Conservation (phyloP, 2,113 vertebrate species). For the Lepus americanus region DNA sequence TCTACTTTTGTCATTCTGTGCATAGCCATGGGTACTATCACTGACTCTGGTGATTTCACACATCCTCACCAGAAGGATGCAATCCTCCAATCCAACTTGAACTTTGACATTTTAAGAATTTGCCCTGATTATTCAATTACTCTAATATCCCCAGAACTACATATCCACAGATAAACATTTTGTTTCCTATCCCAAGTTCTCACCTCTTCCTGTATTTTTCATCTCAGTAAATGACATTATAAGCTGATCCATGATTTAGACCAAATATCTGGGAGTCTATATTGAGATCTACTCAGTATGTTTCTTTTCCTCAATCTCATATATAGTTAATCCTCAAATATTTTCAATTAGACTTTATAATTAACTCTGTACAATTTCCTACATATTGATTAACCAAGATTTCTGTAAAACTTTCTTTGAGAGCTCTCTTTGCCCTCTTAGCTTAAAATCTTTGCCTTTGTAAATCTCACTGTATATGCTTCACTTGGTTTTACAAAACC, state of each 20-base stretch:
- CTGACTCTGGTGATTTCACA: not conserved
- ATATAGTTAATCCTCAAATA: not conserved
- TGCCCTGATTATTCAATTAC: not conserved
- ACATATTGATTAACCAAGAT: not conserved
- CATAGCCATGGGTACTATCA: not conserved
- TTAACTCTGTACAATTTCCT: not conserved
- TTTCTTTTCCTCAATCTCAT: not conserved
- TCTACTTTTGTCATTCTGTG: not conserved
- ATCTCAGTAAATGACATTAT: not conserved
- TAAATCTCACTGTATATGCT: not conserved
- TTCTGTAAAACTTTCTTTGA: not conserved
- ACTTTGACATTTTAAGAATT: not conserved
- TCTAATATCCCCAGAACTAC: not conserved
- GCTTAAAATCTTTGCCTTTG: not conserved
- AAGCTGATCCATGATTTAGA: not conserved
- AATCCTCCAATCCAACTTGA: not conserved
- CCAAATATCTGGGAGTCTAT: not conserved
- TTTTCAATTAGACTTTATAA: not conserved
- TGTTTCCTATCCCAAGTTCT: not conserved
- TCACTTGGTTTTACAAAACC: not conserved
- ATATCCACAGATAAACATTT: not conserved
- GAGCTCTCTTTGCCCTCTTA: not conserved
- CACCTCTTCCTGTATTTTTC: not conserved
- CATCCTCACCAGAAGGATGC: not conserved
- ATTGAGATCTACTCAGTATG: not conserved